Percentiles rank a stretch among this genome's conserved stretches.
phyloP scores from a whole-genome alignment of 2,888 invertebrate species.

The Hypomecis punctinalis region DNA sequence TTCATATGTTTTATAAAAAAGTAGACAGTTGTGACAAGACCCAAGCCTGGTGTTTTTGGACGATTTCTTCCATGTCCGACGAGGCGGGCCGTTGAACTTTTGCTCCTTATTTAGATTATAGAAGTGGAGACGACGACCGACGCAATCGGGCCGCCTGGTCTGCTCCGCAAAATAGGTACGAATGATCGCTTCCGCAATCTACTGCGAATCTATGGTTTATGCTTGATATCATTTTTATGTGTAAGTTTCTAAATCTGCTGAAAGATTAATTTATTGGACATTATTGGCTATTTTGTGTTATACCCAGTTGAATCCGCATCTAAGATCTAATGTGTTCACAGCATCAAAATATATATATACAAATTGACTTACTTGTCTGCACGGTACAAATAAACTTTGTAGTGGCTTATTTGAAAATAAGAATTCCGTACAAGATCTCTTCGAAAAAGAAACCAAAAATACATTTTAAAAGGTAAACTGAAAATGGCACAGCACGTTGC shows the following conservation, averaged over 20 bases:
- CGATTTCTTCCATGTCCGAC: conserved; percentile 68
- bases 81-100: conserved; percentile 80
- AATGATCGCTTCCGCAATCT: conserved; percentile 76
- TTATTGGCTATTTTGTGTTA: neutral
- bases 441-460: neutral
- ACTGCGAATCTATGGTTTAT: conserved; percentile 53
- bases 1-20: conserved; percentile 26
- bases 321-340: too few species aligned
- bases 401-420: neutral
- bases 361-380: too few species aligned
- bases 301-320: too few species aligned
- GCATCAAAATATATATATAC: too few species aligned
- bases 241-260: neutral
- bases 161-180: conserved; percentile 73
- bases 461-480: conserved; percentile 5
- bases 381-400: too few species aligned
- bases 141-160: conserved; percentile 66
- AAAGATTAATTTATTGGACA: too few species aligned
- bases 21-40: conserved; percentile 42
- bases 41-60: conserved; percentile 57
- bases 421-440: neutral
- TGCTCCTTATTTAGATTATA: conserved; percentile 85
- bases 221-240: conserved; percentile 5
- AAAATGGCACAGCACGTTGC: conserved; percentile 56
- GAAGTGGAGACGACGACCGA: conserved; percentile 78